phyloP scores from a whole-genome alignment of 2,888 invertebrate genomes.

The Bellardia pandia region DNA sequence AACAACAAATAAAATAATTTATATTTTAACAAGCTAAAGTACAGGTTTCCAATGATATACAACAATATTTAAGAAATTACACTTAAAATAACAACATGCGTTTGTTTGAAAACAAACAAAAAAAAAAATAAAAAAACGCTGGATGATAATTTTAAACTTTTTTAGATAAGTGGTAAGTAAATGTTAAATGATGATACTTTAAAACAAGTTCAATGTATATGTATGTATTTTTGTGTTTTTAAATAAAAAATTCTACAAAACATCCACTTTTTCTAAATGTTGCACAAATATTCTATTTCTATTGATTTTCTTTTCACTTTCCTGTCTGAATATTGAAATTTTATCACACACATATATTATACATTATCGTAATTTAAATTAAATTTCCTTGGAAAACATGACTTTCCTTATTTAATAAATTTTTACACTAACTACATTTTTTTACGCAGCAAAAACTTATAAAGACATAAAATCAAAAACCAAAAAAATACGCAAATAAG shows the following conservation, averaged over 20 bases:
- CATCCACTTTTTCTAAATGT: constrained; percentile 24
- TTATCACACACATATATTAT: neutral
- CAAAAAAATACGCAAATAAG: constrained; percentile 30
- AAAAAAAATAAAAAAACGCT: neutral
- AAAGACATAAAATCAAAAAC: constrained; percentile 61
- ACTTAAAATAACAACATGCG: constrained; percentile 48
- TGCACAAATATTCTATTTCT: constrained; percentile 51
- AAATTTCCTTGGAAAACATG: neutral
- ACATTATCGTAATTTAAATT: too few species aligned
- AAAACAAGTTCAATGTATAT: constrained; percentile 17
- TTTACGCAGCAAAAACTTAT: constrained; percentile 45
- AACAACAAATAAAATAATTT: constrained; percentile 27
- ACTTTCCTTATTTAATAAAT: constrained; percentile 38
- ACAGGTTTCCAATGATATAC: constrained; percentile 69
- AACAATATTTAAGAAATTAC: constrained; percentile 56
- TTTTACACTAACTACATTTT: constrained; percentile 55
- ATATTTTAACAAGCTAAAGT: constrained; percentile 53
- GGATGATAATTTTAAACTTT: constrained; percentile 33
- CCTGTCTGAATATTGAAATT: neutral
- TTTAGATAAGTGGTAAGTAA: constrained; percentile 68
- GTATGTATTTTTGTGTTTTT: constrained; percentile 14
- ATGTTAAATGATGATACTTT: constrained; percentile 14
- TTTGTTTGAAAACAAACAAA: constrained; percentile 42
- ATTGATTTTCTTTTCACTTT: neutral
- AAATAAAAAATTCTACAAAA: constrained; percentile 18